These are phyloP conservation scores for Noctua janthe DNA, from an alignment of 2,888 invertebrate genomes.

Conservation along the genomic window DNA sequence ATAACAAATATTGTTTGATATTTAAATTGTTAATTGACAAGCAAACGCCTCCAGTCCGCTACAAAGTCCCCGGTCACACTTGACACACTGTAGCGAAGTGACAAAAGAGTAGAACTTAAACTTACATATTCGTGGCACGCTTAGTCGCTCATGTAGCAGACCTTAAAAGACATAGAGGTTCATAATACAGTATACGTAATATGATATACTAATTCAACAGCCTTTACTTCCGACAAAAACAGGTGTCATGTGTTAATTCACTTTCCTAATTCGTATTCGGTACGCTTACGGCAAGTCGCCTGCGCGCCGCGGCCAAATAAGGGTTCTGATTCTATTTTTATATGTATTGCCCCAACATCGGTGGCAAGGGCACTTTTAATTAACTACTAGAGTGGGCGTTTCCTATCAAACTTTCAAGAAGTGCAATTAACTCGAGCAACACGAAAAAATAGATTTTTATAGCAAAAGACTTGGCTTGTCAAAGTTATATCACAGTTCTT, in stretches of 20 bases:
- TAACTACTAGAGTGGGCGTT: slow-evolving; percentile 16
- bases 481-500: background rate
- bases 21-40: slow-evolving; percentile 11
- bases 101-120: background rate
- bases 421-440: background rate
- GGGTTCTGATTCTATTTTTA: slow-evolving; percentile 45
- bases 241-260: slow-evolving; percentile 53
- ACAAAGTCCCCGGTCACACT: slow-evolving; percentile 11
- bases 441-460: background rate
- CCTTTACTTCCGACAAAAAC: slow-evolving; percentile 58
- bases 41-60: background rate
- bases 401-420: slow-evolving; percentile 27
- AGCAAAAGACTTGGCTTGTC: background rate
- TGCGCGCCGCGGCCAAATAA: slow-evolving; percentile 42
- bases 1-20: background rate
- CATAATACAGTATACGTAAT: slow-evolving; percentile 37
- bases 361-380: slow-evolving; percentile 57
- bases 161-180: slow-evolving; percentile 38
- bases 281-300: slow-evolving; percentile 21
- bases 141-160: slow-evolving; percentile 15
- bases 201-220: slow-evolving; percentile 51
- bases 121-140: slow-evolving; percentile 44
- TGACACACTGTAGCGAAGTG: slow-evolving; percentile 2
- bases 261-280: slow-evolving; percentile 55
- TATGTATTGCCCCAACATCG: slow-evolving; percentile 25